phyloP scores from a whole-genome alignment of 2,888 invertebrate genomes.

The Drymonia ruficornis region DNA sequence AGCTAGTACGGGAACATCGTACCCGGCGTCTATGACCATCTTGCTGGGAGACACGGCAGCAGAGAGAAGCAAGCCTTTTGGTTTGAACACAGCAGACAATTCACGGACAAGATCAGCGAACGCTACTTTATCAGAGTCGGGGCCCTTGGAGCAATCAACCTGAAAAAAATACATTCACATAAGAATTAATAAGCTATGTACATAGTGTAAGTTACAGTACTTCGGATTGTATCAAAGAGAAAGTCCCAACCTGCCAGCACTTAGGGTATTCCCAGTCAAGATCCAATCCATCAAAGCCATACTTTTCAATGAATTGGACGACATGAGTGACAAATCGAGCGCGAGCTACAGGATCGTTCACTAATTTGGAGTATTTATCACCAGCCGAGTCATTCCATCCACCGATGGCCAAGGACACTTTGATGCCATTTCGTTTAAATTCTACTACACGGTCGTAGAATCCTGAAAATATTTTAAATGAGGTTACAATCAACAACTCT shows the following conservation, averaged over 20 bases:
- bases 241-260: constrained; percentile 88
- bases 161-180: constrained; percentile 59
- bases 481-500: neutral
- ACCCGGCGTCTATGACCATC: constrained; percentile 93
- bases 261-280: constrained; percentile 98
- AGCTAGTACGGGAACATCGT: constrained; percentile 91
- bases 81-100: constrained; percentile 87
- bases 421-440: constrained; percentile 91
- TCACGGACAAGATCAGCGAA: constrained; percentile 91
- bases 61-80: constrained; percentile 89
- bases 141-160: constrained; percentile 94
- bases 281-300: constrained; percentile 96
- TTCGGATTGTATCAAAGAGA: neutral
- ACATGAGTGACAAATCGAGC: constrained; percentile 90
- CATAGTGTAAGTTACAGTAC: neutral
- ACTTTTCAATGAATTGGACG: constrained; percentile 90
- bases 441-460: constrained; percentile 94
- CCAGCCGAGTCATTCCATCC: constrained; percentile 98
- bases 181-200: neutral
- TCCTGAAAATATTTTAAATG: constrained; percentile 69
- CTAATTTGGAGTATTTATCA: constrained; percentile 94
- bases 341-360: constrained; percentile 90
- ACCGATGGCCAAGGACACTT: constrained; percentile 95
- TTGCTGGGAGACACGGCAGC: constrained; percentile 95
- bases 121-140: constrained; percentile 91